Conservation (phyloP, 2,797 vertebrate genomes). For the Synaphobranchus kaupii region DNA sequence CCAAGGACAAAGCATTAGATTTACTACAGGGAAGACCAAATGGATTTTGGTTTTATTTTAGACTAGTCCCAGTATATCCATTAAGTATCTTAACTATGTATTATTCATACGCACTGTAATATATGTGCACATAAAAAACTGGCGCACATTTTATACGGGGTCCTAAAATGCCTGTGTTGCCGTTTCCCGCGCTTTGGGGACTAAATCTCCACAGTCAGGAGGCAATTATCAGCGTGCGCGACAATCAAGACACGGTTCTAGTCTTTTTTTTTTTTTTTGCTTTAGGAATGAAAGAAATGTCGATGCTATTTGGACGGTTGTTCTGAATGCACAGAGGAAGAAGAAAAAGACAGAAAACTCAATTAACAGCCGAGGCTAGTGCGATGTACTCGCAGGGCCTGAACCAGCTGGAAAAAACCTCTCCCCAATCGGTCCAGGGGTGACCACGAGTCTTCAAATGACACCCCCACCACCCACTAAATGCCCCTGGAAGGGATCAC, state of each 20-base stretch:
- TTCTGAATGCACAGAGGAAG: background rate
- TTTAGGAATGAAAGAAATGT: conserved; percentile 1
- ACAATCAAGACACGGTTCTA: conserved; percentile 21
- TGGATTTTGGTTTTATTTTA: conserved; percentile 77
- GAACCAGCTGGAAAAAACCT: background rate
- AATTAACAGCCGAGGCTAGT: conserved; percentile 3
- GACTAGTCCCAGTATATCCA: conserved; percentile 76
- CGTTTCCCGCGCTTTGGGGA: conserved; percentile 51
- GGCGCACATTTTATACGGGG: conserved; percentile 69
- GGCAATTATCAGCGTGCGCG: conserved; percentile 53
- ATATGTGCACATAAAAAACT: conserved; percentile 74
- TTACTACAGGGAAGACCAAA: conserved; percentile 73
- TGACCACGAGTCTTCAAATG: no score
- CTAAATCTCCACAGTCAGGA: conserved; percentile 55
- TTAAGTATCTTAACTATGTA: conserved; percentile 74
- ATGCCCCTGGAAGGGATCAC: conserved; percentile 68
- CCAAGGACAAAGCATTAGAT: conserved; percentile 74
- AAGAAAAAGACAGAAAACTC: conserved; percentile 37
- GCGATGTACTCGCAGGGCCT: background rate
- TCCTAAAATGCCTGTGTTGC: conserved; percentile 64
- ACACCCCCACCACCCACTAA: background rate
- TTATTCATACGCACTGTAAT: conserved; percentile 75
- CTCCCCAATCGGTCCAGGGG: background rate
- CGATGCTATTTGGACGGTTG: background rate
- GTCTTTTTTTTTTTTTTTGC: background rate